A percentile compares a stretch with the other conserved stretches of the same genome.
phyloP scores from a whole-genome alignment of 2,113 vertebrate genomes.

The Diadophis punctatus region DNA sequence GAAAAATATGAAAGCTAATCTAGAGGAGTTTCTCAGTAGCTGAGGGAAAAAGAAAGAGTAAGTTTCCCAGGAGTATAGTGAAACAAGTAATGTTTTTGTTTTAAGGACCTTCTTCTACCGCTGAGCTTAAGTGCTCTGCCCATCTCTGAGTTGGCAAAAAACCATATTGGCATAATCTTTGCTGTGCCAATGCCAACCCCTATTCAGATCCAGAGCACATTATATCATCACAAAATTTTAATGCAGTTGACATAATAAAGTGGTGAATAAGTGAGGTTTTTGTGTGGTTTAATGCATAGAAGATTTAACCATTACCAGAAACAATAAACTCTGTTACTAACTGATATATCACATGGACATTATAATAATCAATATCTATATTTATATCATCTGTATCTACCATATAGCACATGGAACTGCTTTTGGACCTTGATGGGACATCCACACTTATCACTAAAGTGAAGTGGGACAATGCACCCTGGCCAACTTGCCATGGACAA shows the following conservation, averaged over 20 bases:
- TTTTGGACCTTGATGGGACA: not conserved
- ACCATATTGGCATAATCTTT: not conserved
- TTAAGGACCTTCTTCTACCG: not conserved
- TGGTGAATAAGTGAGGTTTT: not conserved
- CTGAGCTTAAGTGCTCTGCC: not conserved
- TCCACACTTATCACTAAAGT: not conserved
- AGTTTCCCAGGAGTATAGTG: constrained; percentile 35
- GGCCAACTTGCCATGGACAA: too few species aligned
- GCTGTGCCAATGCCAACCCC: not conserved
- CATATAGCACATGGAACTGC: not conserved
- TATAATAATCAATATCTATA: not conserved
- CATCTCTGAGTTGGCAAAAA: not conserved
- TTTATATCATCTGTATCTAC: not conserved
- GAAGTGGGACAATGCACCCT: too few species aligned
- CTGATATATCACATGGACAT: not conserved
- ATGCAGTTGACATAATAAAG: not conserved
- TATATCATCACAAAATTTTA: not conserved
- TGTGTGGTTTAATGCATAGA: not conserved
- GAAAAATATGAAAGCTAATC: constrained; percentile 53
- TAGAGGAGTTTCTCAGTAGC: constrained; percentile 52
- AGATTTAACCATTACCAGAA: not conserved
- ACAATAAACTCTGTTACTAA: not conserved
- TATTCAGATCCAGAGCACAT: not conserved
- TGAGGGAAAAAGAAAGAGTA: constrained; percentile 9
- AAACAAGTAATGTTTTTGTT: constrained; percentile 29